Evolutionary conservation across 37 sponge, comb jelly and placozoan genomes (phyloP), one percentile per base, ranked within the genome.

Genomic region (Haliclona indistincta): DNA sequence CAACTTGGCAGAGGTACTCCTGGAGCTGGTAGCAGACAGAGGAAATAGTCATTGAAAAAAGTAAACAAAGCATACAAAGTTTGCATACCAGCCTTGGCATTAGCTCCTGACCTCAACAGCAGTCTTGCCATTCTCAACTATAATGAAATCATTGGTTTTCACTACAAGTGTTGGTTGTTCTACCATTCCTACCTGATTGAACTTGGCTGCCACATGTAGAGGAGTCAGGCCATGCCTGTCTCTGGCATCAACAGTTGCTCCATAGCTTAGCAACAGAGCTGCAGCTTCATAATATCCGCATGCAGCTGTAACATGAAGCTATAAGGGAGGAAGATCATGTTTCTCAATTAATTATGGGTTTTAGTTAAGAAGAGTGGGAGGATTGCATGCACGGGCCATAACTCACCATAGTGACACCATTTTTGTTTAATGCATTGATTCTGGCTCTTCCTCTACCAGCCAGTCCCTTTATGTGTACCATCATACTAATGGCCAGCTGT

Each of bases 261-360:
- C 78, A 40, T 40, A 69, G 10, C 82, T 77, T 15, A 88, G 22
- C 76, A 94, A 73, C 2, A 84, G 61, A 51, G 65, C 72, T 20
- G 86, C 69, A 36, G 78, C 72, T 61, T 74, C 71, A 30, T 72
- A 43, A 70, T 94, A 94, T 8, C 94, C 94, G 77, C 89, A 89
- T 38, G 87, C 94, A 39, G 84, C 82, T 17, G 94, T 79, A 44
- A 88, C 78, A 55, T 94, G 94, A 25, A 89, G 75, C 86, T 91
- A 56, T 53, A 67, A 56, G 40, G 2, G 28, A 43, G 19, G 32
- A 70, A 63, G 54, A 29, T 34, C 29, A 56, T 66, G 53, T 22
- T 20, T n/a, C n/a, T n/a, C n/a, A n/a, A n/a, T n/a, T n/a, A n/a
- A n/a, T n/a, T n/a, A n/a, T 28, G 63, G 1, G 65, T 22, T 4